phyloP scores from a whole-genome alignment of 2,888 invertebrate genomes.

The Tupiocoris notatus region DNA sequence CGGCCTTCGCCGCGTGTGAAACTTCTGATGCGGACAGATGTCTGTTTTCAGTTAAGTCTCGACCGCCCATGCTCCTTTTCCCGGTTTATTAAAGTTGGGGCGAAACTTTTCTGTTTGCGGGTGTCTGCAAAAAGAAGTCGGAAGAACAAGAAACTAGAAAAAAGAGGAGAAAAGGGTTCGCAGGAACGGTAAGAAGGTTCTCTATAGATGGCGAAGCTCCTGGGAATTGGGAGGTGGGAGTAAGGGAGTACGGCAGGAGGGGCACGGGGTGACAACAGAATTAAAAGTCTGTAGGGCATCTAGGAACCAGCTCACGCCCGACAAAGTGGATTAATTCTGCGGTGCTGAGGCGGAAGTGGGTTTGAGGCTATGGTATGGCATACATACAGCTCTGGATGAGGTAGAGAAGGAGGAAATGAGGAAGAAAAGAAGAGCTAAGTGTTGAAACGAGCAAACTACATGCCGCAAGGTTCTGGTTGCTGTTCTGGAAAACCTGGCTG shows the following conservation, averaged over 20 bases:
- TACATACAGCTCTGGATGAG: not conserved
- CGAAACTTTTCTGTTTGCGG: not conserved
- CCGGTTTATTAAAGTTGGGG: not conserved
- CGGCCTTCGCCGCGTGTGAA: not conserved
- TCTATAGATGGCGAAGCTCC: not conserved
- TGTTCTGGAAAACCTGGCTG: no score
- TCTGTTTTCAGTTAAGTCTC: not conserved
- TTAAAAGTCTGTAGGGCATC: constrained; percentile 24
- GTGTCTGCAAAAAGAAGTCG: not conserved
- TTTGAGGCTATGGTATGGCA: not conserved
- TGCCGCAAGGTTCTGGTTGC: no score
- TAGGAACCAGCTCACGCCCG: constrained; percentile 34
- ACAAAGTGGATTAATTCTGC: constrained; percentile 36
- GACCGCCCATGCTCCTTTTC: no score
- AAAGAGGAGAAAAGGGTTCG: not conserved
- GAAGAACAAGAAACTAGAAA: no score
- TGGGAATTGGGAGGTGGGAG: not conserved
- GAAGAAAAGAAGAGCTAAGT: constrained; percentile 4
- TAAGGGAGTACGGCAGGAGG: not conserved
- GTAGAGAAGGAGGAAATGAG: not conserved
- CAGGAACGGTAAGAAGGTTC: not conserved
- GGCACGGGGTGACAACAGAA: constrained; percentile 23
- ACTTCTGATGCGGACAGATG: not conserved
- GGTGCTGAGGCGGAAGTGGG: not conserved
- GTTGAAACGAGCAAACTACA: no score